Percentiles rank a stretch among this genome's conserved stretches.
phyloP scores from a whole-genome alignment of 2,797 vertebrate genomes.

The Sebastes ruberrimus region DNA sequence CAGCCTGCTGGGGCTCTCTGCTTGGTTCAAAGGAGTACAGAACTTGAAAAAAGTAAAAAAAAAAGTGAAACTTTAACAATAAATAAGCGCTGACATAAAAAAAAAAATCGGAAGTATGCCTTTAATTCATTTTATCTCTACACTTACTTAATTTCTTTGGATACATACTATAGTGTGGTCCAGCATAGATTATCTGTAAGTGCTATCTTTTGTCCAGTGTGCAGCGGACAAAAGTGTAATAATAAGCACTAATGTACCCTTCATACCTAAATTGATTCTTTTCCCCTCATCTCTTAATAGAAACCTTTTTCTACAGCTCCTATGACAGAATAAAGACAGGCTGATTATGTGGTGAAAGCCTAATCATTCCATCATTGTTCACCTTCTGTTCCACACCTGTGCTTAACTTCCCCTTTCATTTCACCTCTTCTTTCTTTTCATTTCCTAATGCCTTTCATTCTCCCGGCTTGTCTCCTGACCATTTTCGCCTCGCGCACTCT shows the following conservation, averaged over 20 bases:
- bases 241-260: constrained; percentile 23
- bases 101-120: background rate
- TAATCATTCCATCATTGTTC: constrained; percentile 72
- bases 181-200: background rate
- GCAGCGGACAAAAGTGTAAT: constrained; percentile 4
- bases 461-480: constrained; percentile 23
- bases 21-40: background rate
- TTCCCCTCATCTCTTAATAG: constrained; percentile 1
- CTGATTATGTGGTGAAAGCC: constrained; percentile 58
- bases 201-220: constrained; percentile 1
- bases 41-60: background rate
- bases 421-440: constrained; percentile 54
- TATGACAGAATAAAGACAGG: constrained; percentile 37
- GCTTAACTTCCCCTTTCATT: constrained; percentile 61
- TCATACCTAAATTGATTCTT: constrained; percentile 16
- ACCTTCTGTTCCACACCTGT: constrained; percentile 48
- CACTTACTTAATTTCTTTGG: background rate
- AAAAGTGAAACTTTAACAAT: background rate
- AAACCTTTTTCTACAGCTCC: constrained; percentile 15
- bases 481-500: constrained; percentile 16
- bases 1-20: background rate
- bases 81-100: background rate
- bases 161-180: background rate
- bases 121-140: background rate
- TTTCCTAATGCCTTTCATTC: constrained; percentile 48